These are phyloP conservation scores for Archips xylosteana DNA, from an alignment of 2,888 invertebrate species.

Conservation along the genomic window DNA sequence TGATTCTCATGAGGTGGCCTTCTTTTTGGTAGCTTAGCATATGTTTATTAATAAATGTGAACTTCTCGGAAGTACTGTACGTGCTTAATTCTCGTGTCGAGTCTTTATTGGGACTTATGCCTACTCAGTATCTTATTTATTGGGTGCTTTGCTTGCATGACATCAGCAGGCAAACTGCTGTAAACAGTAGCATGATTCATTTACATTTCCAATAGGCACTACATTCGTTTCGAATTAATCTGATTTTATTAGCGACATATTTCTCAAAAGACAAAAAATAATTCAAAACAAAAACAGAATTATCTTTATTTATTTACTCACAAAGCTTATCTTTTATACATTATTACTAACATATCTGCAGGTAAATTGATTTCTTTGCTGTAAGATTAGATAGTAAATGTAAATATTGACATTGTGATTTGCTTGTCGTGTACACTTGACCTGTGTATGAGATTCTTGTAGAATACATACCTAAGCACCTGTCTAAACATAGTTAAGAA, in stretches of 20 bases:
- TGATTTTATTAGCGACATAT: not conserved
- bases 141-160: constrained; percentile 66
- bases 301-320: constrained; percentile 35
- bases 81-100: constrained; percentile 50
- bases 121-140: constrained; percentile 54
- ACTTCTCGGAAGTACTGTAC: constrained; percentile 60
- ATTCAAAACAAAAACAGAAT: constrained; percentile 1
- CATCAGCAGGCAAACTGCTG: constrained; percentile 77
- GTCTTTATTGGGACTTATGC: constrained; percentile 51
- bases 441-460: not conserved
- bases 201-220: constrained; percentile 19
- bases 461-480: not conserved
- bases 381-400: constrained; percentile 34
- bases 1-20: constrained; percentile 41
- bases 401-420: constrained; percentile 30
- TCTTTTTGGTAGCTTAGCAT: constrained; percentile 55
- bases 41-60: constrained; percentile 54
- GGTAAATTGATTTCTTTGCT: constrained; percentile 6
- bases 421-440: not conserved
- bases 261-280: not conserved
- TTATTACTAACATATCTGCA: not conserved
- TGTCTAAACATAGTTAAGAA: not conserved
- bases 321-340: constrained; percentile 15
- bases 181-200: constrained; percentile 76
- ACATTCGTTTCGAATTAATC: constrained; percentile 18